These are phyloP conservation scores for Pyrrhosoma nymphula DNA, from an alignment of 2,888 invertebrate genomes.

Conservation along the genomic window DNA sequence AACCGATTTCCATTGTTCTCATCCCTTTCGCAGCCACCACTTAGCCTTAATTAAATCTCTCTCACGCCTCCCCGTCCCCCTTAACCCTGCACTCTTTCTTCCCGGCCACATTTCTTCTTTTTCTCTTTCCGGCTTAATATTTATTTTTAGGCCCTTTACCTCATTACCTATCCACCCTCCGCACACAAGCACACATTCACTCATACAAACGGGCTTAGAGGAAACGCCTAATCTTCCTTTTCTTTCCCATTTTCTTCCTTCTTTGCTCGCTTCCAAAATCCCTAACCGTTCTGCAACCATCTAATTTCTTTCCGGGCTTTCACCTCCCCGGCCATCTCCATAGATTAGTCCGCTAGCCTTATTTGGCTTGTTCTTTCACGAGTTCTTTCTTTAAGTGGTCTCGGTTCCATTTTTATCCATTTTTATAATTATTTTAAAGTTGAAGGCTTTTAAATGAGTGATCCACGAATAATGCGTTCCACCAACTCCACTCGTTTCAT, in stretches of 20 bases:
- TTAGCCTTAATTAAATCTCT: constrained; percentile 64
- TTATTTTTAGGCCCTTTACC: background rate
- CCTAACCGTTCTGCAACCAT: background rate
- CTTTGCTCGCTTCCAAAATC: background rate
- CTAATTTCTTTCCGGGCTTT: background rate
- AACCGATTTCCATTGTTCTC: constrained; percentile 62
- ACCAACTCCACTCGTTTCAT: background rate
- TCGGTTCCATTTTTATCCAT: too few species aligned
- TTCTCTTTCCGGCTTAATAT: background rate
- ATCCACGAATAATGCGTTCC: background rate
- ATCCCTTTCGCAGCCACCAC: constrained; percentile 33
- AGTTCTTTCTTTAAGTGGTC: too few species aligned
- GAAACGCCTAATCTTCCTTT: background rate
- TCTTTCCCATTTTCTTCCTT: background rate
- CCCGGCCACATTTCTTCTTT: background rate
- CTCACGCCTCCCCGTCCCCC: background rate
- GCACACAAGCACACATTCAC: background rate
- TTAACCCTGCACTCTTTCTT: background rate
- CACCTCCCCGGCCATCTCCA: background rate
- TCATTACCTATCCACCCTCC: background rate
- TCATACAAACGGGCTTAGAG: background rate
- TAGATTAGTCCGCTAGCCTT: too few species aligned
- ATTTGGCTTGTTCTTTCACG: too few species aligned
- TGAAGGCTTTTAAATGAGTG: background rate
- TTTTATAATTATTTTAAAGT: background rate